Base-by-base conservation (phyloP, 2,797 vertebrate species). In the Aeoliscus strigatus region DNA sequence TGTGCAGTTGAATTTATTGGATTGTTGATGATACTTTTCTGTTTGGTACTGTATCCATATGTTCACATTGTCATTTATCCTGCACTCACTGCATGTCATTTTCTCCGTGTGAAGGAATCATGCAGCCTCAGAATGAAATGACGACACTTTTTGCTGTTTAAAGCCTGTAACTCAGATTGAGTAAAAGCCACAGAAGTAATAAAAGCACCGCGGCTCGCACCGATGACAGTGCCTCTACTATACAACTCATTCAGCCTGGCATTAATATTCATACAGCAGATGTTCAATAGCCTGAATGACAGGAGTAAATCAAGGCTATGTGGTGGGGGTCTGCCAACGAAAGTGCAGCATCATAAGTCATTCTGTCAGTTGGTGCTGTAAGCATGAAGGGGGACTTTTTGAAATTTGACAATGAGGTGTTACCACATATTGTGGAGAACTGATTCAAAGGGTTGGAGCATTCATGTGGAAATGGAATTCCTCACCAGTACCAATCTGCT, bases 231-330 rank as follows among this genome's bases (percentile, higher is more conserved):
- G 29, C 27, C 31, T 61, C 66, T 42, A 60, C 36, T 36, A 15
- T 25, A 30, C 23, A 6, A 29, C 59, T 70, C 55, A 60, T 68
- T 62, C 31, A 27, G 48, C 37, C 32, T 54, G 56, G 39, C 47
- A 64, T 78, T 73, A 65, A 51, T 60, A 66, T 58, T 66, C 60
- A 65, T 45, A 35, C 51, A 44, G 55, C 72, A 77, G 75, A 73
- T 77, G 81, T 67, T 80, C 63, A 60, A 59, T 60, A 52, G 66
- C 39, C 51, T 38, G 36, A 12, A 42, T 47, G 56, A 58, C 61
- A 60, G 51, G 55, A 70, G 40, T 63, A 55, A 76, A 72, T 72
- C 57, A 60, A 39, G 36, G 44, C 30, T 52, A 48, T 75, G 56
- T 64, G 14, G 16, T 60, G 40, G 57, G 51, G 51, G 58, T 54